Evolutionary conservation across 2,888 invertebrate species (phyloP), one percentile per base, ranked within the genome.

Genomic region (Drosophila fungiperda): DNA sequence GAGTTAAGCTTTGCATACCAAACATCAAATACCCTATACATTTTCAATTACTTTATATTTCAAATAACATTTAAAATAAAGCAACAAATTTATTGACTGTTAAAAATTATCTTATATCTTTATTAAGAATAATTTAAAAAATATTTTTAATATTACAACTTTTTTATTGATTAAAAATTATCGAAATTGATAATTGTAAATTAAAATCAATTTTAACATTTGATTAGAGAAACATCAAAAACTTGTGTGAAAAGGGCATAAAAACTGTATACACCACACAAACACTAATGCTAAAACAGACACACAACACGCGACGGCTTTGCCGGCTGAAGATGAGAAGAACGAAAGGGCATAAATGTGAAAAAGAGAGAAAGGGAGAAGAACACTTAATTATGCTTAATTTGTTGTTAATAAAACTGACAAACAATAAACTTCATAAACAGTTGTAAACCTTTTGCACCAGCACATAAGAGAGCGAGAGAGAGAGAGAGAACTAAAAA

Each of bases 331-430:
- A 68, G 64, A 58, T 49, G 63, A 62, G 74, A 67, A 69, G 68
- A 59, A 54, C 57, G 38, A 54, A n/a, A 29, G 12, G 26, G n/a
- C 8, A 26, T 58, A 32, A 52, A 67, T 45, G 23, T 45, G 15
- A 45, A 8, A 23, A 45, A 7, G 42, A 45, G 20, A 45, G 42
- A 45, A 29, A 68, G 62, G 61, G 69, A 45, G 50, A 76, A 67
- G 63, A 68, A 80, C 67, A 66, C 69, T 89, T 78, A 88, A 85
- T 79, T 85, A 85, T 83, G 84, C 69, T 81, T 83, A 85, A 85
- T 85, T 85, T 88, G 79, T 86, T 88, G 79, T 80, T 88, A 86
- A 85, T 88, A 74, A 86, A 83, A 80, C 78, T 63, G 72, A 70
- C 80, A 73, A 72, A 87, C 84, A 80, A 68, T 75, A 75, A 67